These are phyloP conservation scores for Neofelis nebulosa DNA, from an alignment of 2,113 vertebrate genomes.

Conservation along the genomic window DNA sequence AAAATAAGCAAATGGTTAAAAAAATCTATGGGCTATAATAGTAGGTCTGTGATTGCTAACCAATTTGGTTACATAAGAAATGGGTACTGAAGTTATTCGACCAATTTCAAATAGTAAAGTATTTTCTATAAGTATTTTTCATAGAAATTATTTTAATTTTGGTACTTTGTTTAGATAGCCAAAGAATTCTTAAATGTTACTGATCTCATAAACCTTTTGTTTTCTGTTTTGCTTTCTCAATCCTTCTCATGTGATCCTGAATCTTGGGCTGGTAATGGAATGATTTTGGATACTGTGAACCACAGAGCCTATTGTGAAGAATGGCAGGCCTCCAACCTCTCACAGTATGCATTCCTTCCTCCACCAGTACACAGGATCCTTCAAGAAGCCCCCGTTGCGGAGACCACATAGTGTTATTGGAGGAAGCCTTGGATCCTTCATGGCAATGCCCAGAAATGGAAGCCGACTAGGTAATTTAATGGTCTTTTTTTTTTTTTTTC, in stretches of 20 bases:
- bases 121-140: constrained; percentile 39
- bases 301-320: constrained; percentile 92
- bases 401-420: constrained; percentile 97
- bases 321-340: constrained; percentile 94
- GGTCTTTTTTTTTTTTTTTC: background rate
- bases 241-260: constrained; percentile 79
- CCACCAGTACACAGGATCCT: constrained; percentile 96
- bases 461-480: constrained; percentile 93
- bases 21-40: background rate
- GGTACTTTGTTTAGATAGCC: constrained; percentile 40
- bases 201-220: constrained; percentile 67
- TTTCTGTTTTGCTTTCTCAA: constrained; percentile 65
- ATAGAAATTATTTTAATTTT: constrained; percentile 51
- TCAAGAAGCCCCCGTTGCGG: constrained; percentile 95
- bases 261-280: constrained; percentile 82
- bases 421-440: constrained; percentile 95
- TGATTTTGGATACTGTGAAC: constrained; percentile 81
- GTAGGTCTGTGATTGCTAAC: constrained; percentile 2
- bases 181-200: constrained; percentile 65
- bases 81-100: background rate
- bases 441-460: constrained; percentile 96
- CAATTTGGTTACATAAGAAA: constrained; percentile 30
- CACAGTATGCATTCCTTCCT: constrained; percentile 98
- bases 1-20: constrained; percentile 26
- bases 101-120: constrained; percentile 46